These are phyloP conservation scores for Paradoxurus hermaphroditus DNA, from an alignment of 2,113 vertebrate genomes.

Conservation along the genomic window DNA sequence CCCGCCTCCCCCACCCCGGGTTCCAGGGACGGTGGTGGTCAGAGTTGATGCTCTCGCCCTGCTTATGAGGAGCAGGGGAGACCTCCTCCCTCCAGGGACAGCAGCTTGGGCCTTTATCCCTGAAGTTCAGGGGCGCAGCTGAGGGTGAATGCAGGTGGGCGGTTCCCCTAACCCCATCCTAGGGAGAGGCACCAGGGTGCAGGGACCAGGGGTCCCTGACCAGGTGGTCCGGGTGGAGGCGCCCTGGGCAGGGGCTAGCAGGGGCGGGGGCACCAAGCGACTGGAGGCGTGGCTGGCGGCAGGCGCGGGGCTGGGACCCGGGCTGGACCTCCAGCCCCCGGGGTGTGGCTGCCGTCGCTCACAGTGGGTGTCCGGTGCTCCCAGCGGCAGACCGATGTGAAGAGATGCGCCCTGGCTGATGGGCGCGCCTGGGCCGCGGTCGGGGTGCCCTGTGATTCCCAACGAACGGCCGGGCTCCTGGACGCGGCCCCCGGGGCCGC, in stretches of 20 bases:
- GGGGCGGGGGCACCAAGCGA: neutral
- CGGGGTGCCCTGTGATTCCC: too few species aligned
- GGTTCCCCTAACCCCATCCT: too few species aligned
- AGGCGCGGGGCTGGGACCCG: neutral
- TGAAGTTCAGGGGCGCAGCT: neutral
- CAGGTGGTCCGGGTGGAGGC: fast-evolving
- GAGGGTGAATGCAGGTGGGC: neutral
- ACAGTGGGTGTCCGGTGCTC: neutral
- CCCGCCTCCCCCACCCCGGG: neutral
- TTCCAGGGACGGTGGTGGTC: neutral
- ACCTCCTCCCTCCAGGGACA: neutral
- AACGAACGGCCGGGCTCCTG: neutral
- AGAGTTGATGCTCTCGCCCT: neutral
- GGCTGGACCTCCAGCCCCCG: neutral
- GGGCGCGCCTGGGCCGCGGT: neutral
- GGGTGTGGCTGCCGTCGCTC: neutral
- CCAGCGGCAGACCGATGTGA: neutral
- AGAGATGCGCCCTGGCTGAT: neutral
- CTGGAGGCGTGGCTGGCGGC: neutral
- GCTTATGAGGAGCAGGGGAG: neutral
- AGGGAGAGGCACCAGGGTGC: neutral
- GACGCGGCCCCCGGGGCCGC: neutral
- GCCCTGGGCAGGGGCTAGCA: too few species aligned
- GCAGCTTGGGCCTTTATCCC: neutral
- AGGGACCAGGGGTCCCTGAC: neutral